Base-by-base conservation (phyloP, 2,888 invertebrate genomes). In the Ichneumoninae sp. region DNA sequence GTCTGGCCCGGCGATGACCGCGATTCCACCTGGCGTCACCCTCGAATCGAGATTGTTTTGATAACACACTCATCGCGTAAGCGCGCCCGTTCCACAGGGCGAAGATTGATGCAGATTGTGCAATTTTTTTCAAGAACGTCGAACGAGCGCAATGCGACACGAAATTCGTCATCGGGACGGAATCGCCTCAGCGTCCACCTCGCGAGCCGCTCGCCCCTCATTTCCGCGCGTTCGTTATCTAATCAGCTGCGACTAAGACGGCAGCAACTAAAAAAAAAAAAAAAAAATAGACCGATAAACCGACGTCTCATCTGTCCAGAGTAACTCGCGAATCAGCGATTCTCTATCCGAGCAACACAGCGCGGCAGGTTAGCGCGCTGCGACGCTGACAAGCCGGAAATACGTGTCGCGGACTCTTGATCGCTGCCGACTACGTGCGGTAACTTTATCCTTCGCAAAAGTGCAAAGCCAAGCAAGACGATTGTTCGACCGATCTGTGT, bases 241-340 rank as follows among this genome's bases (percentile, higher is more conserved):
- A 84, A 81, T 84, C 83, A 74, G 77, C 47, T 47, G 69, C 73
- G 54, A 84, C 69, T 81, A 69, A 84, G 73, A 77, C 81, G 71
- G 79, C 22, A 26, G 60, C 33, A 73, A 54, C 19, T 7, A n/a
- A 68, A 44, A 13, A 54, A 81, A 71, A 22, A 78, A 68, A 57
- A 68, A 1, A 8, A 16, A 13, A 69, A 73, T 80, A 65, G n/a
- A 22, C 63, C 63, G 70, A 85, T 79, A 85, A 66, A 70, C 30
- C 22, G 69, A 30, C 50, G 47, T 19, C 68, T 69, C 44, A 44
- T 68, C 10, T 71, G 26, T 68, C n/a, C 60, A 69, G 78, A 78
- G 71, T 68, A 73, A 60, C 22, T 77, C 33, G 47, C 33, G 70
- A 74, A 78, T 84, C 83, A 81, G 81, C 81, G 13, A 63, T 81